Evolutionary conservation across 2,113 vertebrate species (phyloP).

Genomic region (Bagarius yarrelli): DNA sequence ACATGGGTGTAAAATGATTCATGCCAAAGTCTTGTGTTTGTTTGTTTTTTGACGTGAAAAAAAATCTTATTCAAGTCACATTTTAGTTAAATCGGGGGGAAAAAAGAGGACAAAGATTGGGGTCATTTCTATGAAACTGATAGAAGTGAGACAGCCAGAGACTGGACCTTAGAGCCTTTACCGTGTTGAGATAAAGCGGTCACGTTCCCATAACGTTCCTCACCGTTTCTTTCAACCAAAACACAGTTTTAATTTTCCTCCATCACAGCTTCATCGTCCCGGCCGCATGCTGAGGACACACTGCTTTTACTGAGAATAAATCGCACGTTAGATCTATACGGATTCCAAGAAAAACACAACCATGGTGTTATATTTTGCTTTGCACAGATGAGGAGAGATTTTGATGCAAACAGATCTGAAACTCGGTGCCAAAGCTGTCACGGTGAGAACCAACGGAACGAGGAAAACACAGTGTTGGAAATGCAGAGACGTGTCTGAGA

Average conservation of each 20-base stretch:
- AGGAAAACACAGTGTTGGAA: not conserved
- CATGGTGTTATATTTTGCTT: constrained; percentile 1
- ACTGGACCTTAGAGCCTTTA: not conserved
- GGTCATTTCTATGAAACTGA: not conserved
- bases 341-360: constrained; percentile 9
- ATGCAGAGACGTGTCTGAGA: constrained; percentile 29
- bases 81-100: not conserved
- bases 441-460: not conserved
- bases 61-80: not conserved
- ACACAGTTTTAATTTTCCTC: not conserved
- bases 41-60: too few relatives aligned
- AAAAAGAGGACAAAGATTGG: not conserved
- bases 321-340: not conserved
- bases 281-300: not conserved
- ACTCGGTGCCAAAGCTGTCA: not conserved
- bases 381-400: constrained; percentile 1
- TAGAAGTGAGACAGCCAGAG: not conserved
- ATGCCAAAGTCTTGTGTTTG: too few relatives aligned
- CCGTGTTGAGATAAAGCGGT: not conserved
- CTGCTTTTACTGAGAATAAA: not conserved
- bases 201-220: not conserved
- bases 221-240: not conserved
- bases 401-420: not conserved
- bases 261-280: not conserved
- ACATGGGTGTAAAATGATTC: too few relatives aligned